Evolutionary conservation across 2,113 vertebrate species (phyloP).

Genomic region (Xenus cinereus): DNA sequence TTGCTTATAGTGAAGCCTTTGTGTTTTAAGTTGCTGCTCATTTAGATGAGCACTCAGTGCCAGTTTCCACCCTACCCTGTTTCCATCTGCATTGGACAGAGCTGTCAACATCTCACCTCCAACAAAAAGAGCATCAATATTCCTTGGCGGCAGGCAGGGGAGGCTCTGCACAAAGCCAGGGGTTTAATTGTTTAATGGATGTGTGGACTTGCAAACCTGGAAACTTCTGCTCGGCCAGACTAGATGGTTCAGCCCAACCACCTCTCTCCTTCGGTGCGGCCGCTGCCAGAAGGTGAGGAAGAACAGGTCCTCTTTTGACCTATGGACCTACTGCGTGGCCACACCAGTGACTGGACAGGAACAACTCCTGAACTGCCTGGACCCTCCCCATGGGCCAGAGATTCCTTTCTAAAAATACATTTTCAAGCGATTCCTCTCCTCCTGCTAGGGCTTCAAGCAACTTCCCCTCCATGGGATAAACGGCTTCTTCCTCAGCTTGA

Average conservation of each 20-base stretch:
- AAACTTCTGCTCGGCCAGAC: not conserved
- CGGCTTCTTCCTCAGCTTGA: constrained; percentile 17
- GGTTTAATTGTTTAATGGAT: not conserved
- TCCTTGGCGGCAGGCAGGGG: not conserved
- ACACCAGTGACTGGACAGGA: not conserved
- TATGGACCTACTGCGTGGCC: not conserved
- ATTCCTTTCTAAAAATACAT: not conserved
- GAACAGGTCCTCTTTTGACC: not conserved
- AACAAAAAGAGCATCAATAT: not conserved
- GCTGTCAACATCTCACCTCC: not conserved
- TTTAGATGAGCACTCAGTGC: constrained; percentile 10
- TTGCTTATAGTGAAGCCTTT: not conserved
- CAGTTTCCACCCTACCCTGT: not conserved
- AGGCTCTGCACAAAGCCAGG: not conserved
- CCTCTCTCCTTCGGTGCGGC: not conserved
- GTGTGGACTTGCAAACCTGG: not conserved
- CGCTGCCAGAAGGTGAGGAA: not conserved
- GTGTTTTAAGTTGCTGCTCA: not conserved
- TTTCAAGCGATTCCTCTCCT: not conserved
- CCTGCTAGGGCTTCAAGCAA: not conserved
- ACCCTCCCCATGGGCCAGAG: not conserved
- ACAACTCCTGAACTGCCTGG: not conserved
- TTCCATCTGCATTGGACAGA: not conserved
- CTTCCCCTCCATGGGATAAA: not conserved
- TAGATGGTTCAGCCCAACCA: not conserved